Conservation (phyloP, 2,113 vertebrate species). For the Cervus canadensis region DNA sequence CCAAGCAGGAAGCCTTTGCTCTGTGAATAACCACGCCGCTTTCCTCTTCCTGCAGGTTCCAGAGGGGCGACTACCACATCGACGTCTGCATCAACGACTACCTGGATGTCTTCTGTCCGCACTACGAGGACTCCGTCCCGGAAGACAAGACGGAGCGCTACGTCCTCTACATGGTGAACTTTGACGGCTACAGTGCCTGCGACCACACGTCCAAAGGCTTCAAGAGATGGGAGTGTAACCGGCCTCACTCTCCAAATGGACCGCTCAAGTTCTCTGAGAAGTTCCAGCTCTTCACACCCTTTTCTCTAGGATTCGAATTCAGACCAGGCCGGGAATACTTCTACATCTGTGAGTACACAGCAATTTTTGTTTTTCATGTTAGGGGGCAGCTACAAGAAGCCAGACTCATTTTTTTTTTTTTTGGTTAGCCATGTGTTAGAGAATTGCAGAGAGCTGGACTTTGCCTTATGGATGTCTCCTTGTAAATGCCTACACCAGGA, state of each 20-base stretch:
- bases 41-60: conserved; percentile 86
- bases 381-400: conserved; percentile 40
- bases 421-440: conserved; percentile 56
- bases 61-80: conserved; percentile 95
- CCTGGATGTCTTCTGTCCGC: conserved; percentile 98
- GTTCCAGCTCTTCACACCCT: conserved; percentile 99
- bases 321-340: conserved; percentile 98
- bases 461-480: conserved; percentile 57
- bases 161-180: conserved; percentile 99
- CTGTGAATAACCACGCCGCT: background rate
- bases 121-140: conserved; percentile 94
- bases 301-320: conserved; percentile 99
- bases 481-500: conserved; percentile 42
- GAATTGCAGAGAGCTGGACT: conserved; percentile 10
- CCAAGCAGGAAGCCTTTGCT: background rate
- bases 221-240: conserved; percentile 99
- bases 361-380: conserved; percentile 35
- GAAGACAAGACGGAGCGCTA: conserved; percentile 96
- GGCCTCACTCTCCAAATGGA: conserved; percentile 95
- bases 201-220: conserved; percentile 98
- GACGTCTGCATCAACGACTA: conserved; percentile 99
- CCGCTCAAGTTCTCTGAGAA: conserved; percentile 99
- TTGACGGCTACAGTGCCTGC: conserved; percentile 97
- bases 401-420: conserved; percentile 47
- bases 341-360: conserved; percentile 97